Conservation (phyloP, 2,888 invertebrate species). For the Spilarctia lutea region DNA sequence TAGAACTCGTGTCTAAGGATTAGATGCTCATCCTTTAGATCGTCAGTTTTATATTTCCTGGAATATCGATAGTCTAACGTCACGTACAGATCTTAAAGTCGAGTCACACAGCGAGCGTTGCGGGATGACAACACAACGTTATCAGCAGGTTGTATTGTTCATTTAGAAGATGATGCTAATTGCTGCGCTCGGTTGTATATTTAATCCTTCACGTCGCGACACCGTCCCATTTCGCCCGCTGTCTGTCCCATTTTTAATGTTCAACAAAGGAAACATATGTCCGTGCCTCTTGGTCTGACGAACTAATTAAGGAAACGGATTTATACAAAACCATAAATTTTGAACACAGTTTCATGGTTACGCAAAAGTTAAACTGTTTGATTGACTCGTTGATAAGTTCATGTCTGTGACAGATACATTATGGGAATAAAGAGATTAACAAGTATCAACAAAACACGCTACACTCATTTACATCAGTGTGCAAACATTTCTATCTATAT, state of each 20-base stretch:
- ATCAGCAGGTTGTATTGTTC: no score
- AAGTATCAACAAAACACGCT: no score
- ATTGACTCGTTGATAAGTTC: not conserved
- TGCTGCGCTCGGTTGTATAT: not conserved
- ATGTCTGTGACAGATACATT: not conserved
- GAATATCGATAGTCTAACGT: constrained; percentile 9
- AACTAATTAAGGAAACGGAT: constrained; percentile 6
- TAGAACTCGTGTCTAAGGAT: constrained; percentile 10
- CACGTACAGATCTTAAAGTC: not conserved
- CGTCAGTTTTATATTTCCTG: constrained; percentile 6
- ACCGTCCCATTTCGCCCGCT: not conserved
- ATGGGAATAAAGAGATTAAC: no score
- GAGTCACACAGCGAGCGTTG: no score
- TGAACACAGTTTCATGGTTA: not conserved
- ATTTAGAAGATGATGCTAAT: no score
- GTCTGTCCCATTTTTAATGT: not conserved
- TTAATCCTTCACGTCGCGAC: not conserved
- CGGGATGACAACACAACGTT: no score
- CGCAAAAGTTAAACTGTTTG: not conserved
- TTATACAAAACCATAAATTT: not conserved
- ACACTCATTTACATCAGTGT: not conserved
- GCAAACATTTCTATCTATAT: not conserved
- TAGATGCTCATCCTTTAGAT: constrained; percentile 12
- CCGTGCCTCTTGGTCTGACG: not conserved
- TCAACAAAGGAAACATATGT: constrained; percentile 6